phyloP scores from a whole-genome alignment of 2,888 invertebrate species.

The Acrobeloides nanus region DNA sequence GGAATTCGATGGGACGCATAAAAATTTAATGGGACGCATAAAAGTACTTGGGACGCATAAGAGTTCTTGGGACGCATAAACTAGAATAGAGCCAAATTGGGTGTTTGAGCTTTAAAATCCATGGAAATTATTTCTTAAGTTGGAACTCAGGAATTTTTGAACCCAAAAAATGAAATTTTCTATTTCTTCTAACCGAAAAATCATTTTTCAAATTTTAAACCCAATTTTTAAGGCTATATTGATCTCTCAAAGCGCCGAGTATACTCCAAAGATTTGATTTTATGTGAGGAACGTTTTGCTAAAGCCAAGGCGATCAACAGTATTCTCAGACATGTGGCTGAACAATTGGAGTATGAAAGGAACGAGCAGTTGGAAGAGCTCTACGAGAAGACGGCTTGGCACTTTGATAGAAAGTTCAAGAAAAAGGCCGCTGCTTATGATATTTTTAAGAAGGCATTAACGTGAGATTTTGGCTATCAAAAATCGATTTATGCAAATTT shows the following conservation, averaged over 20 bases:
- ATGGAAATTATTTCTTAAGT: too few species aligned
- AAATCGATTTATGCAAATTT: background rate
- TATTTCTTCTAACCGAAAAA: background rate
- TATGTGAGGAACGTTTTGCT: constrained; percentile 94
- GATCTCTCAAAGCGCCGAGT: constrained; percentile 98
- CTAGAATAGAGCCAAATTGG: too few species aligned
- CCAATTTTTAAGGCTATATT: constrained; percentile 73
- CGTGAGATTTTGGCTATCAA: constrained; percentile 62
- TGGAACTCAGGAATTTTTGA: too few species aligned
- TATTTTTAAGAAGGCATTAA: constrained; percentile 93
- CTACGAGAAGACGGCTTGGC: constrained; percentile 90
- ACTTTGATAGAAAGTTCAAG: constrained; percentile 91
- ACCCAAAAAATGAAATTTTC: background rate
- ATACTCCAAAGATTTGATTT: constrained; percentile 91
- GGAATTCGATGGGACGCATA: too few species aligned
- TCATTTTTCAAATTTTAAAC: background rate
- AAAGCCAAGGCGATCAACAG: constrained; percentile 73
- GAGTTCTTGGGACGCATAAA: too few species aligned
- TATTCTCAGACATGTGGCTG: constrained; percentile 91
- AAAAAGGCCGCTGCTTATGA: constrained; percentile 93
- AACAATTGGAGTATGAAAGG: constrained; percentile 78
- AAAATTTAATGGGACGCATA: too few species aligned
- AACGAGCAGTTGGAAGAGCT: constrained; percentile 88
- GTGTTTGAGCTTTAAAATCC: too few species aligned
- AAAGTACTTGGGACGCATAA: too few species aligned